Evolutionary conservation across 2,797 vertebrate genomes (phyloP).

Genomic region (Petrocephalus sullivani): DNA sequence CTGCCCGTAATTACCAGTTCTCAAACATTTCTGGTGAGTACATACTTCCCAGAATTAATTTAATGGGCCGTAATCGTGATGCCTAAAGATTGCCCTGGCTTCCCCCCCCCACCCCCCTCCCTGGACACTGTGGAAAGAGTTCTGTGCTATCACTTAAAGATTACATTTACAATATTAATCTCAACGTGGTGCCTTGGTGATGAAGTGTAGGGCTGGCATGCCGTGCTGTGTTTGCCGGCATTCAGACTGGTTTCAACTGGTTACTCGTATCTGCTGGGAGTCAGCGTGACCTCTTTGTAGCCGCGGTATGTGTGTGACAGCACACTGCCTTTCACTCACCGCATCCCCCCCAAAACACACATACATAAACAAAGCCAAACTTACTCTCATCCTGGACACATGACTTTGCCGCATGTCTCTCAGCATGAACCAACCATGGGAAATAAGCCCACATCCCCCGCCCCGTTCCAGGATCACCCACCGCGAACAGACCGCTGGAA

Average conservation of each 20-base stretch:
- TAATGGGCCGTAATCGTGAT: not conserved
- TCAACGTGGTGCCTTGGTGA: not conserved
- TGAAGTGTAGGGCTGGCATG: not conserved
- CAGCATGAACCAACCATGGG: not conserved
- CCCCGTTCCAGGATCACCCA: not conserved
- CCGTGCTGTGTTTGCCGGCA: not conserved
- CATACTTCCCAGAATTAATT: conserved; percentile 9
- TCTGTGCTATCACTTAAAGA: not conserved
- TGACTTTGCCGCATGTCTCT: not conserved
- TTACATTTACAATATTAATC: conserved; percentile 3
- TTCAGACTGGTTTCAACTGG: not conserved
- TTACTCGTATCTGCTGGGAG: not conserved
- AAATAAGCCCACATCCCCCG: not conserved
- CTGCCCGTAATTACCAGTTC: conserved; percentile 11
- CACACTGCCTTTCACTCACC: not conserved
- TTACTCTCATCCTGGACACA: not conserved
- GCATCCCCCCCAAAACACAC: not conserved
- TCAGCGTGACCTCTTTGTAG: not conserved
- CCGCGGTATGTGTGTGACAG: not conserved
- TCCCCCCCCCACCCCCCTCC: not conserved
- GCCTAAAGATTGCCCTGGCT: not conserved
- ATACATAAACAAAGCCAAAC: not conserved
- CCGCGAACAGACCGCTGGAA: not conserved
- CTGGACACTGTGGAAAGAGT: not conserved
- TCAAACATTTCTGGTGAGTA: conserved; percentile 10